Evolutionary conservation across 2,888 invertebrate species (phyloP), one percentile per base, ranked within the genome.

Genomic region (Scaptomyza cyrtandrae): DNA sequence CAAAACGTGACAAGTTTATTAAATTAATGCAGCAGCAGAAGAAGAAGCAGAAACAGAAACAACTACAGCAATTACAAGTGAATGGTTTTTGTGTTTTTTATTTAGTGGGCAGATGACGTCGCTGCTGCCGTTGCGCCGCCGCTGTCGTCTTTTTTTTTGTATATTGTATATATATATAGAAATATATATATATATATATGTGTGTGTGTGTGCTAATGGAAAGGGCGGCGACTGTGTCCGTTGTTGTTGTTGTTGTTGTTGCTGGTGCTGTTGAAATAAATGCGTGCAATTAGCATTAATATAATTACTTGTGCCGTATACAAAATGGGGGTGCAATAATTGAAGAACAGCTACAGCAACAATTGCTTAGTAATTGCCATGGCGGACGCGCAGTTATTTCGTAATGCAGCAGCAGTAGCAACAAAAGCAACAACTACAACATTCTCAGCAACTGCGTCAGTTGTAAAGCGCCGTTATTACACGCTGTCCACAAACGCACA

Each of bases 271-370:
- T 62, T 66, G 59, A 63, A 65, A 59, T 71, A 80, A 72, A 80
- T 82, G 81, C 86, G 83, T 85, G 72, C 80, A 82, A 82, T 86
- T 86, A 83, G 83, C 83, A 75, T 82, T 78, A 75, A 85, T 75
- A 72, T 62, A 71, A 85, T 82, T 71, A 78, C 71, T 62, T 69
- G 64, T 59, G 61, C 64, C 27, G 64, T 68, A 49, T 45, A 59
- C 58, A 54, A 69, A 78, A 75, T 69, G 73, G 65, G 80, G 77
- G 80, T 76, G 77, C 73, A 72, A 76, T 46, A 57, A 76, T 72
- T 66, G 60, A 53, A 74, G 60, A 75, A 78, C 63, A 61, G 67
- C 63, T 49, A 55, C 41, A 70, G 53, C 74, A 65, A 66, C 82
- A 85, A 78, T 78, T 69, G 68, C 67, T 75, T 69, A 53, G 71